A percentile compares a stretch with the other conserved stretches of the same genome.
phyloP scores from a whole-genome alignment of 2,797 vertebrate genomes.

The Zenarchopterus dispar region DNA sequence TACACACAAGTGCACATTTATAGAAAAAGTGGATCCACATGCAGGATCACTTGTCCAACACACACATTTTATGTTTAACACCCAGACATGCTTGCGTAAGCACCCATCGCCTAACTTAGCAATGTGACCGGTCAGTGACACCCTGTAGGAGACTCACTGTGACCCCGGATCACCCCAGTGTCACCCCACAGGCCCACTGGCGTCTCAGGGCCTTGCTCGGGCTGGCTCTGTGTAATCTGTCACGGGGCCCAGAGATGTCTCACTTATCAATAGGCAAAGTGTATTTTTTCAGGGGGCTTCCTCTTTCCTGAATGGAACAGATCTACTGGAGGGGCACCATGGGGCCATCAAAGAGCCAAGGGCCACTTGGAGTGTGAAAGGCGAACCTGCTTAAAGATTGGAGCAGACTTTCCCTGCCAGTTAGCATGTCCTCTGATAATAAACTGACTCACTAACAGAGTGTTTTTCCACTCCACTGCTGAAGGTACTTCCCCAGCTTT shows the following conservation, averaged over 20 bases:
- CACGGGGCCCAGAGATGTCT: slow-evolving; percentile 67
- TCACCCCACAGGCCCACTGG: slow-evolving; percentile 29
- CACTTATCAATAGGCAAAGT: slow-evolving; percentile 73
- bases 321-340: slow-evolving; percentile 34
- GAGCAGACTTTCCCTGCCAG: slow-evolving; percentile 49
- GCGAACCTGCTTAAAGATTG: slow-evolving; percentile 42
- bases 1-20: slow-evolving; percentile 12
- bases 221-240: slow-evolving; percentile 53
- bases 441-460: not conserved
- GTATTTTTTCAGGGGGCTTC: slow-evolving; percentile 84
- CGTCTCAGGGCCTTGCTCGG: slow-evolving; percentile 25
- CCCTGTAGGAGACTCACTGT: slow-evolving; percentile 43
- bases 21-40: slow-evolving; percentile 4
- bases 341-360: slow-evolving; percentile 35
- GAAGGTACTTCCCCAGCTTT: slow-evolving; percentile 25
- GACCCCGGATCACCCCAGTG: slow-evolving; percentile 26
- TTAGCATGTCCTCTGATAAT: slow-evolving; percentile 41
- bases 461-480: slow-evolving; percentile 47
- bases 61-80: slow-evolving; percentile 26
- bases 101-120: slow-evolving; percentile 28
- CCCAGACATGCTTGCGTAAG: slow-evolving; percentile 26
- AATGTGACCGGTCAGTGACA: slow-evolving; percentile 61
- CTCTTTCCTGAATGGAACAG: slow-evolving; percentile 79
- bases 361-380: slow-evolving; percentile 46
- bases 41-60: slow-evolving; percentile 4